Evolutionary conservation across 2,113 vertebrate species (phyloP).

Genomic region (Microtus oregoni): DNA sequence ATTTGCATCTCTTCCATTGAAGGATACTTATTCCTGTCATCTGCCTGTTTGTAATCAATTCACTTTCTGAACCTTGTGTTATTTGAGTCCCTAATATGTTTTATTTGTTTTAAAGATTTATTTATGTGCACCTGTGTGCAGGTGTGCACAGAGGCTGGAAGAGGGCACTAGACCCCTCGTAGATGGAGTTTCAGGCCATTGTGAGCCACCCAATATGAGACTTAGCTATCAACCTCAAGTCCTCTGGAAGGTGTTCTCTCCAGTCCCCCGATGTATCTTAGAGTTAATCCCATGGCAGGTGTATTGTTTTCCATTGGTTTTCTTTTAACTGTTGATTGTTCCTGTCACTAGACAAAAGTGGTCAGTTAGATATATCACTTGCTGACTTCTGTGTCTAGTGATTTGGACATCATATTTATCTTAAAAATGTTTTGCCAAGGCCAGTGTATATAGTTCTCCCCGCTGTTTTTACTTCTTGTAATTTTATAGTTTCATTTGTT

Average conservation of each 20-base stretch:
- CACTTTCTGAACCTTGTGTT: background rate
- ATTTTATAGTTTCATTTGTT: background rate
- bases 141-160: background rate
- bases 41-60: background rate
- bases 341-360: background rate
- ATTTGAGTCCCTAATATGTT: background rate
- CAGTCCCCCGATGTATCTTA: background rate
- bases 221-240: background rate
- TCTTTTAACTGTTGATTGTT: background rate
- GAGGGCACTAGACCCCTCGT: background rate
- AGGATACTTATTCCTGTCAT: background rate
- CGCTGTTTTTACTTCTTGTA: background rate
- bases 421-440: background rate
- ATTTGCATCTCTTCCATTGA: background rate
- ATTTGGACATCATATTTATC: background rate
- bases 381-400: background rate
- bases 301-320: background rate
- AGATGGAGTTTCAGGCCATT: background rate
- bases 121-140: background rate
- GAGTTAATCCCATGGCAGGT: background rate
- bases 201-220: background rate
- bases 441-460: background rate
- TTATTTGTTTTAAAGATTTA: background rate
- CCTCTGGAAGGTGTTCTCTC: background rate
- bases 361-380: background rate